Conservation (phyloP, 1,140 invertebrate species). For the Pseudachorutes palmiensis region DNA sequence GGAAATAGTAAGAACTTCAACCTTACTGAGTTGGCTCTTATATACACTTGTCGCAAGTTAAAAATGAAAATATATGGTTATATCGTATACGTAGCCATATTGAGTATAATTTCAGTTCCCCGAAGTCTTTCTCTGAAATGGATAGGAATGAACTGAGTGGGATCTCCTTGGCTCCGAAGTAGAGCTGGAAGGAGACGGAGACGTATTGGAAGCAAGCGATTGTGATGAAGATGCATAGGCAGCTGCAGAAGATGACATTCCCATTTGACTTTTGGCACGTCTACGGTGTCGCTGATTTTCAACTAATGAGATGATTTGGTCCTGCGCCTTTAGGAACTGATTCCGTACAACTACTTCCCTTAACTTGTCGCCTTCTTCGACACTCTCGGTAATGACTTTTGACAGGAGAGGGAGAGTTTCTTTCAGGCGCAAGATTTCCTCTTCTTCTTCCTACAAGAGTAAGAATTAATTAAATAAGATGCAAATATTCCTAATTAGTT, state of each 20-base stretch:
- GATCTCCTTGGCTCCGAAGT: neutral
- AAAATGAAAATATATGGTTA: no score
- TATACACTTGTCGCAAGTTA: no score
- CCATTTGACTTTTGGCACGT: slow-evolving; percentile 2
- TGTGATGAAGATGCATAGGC: slow-evolving; percentile 1
- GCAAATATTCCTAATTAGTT: slow-evolving; percentile 1
- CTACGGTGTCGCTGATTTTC: slow-evolving; percentile 13
- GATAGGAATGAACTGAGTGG: slow-evolving; percentile 13
- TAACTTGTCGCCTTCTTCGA: slow-evolving; percentile 20
- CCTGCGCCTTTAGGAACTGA: slow-evolving; percentile 22
- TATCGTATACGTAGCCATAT: no score
- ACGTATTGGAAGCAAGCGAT: neutral
- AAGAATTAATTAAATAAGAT: neutral
- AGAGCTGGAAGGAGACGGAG: neutral
- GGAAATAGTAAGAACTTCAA: no score
- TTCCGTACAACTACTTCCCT: neutral
- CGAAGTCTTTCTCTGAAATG: slow-evolving; percentile 1
- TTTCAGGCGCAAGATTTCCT: slow-evolving; percentile 19
- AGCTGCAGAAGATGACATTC: neutral
- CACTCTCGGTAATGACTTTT: slow-evolving; percentile 8
- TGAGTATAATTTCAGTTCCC: neutral
- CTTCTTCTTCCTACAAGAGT: slow-evolving; percentile 22
- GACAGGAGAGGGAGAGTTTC: slow-evolving; percentile 20
- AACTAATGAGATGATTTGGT: slow-evolving; percentile 22
- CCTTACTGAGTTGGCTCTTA: no score